Percentiles rank a stretch among this genome's conserved stretches.
Evolutionary conservation across 2,113 vertebrate species (phyloP).

Genomic region (Brachypteracias leptosomus): DNA sequence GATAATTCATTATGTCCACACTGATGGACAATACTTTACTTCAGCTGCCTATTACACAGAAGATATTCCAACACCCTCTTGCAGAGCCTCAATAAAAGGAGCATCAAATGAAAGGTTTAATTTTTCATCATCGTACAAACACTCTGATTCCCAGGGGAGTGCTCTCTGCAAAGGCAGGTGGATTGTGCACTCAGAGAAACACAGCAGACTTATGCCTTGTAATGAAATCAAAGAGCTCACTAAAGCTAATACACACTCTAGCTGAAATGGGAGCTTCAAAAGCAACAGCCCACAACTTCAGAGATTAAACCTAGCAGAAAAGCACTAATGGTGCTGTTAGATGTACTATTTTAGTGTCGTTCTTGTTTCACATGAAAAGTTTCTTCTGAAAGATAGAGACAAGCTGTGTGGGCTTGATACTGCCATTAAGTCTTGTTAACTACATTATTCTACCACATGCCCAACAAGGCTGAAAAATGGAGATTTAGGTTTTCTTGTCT

Average conservation of each 20-base stretch:
- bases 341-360: slow-evolving; percentile 22
- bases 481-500: neutral
- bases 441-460: neutral
- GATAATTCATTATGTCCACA: neutral
- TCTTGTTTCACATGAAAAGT: slow-evolving; percentile 25
- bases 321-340: slow-evolving; percentile 9
- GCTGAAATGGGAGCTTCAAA: slow-evolving; percentile 28
- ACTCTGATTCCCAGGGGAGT: neutral
- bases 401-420: slow-evolving; percentile 39
- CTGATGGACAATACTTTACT: slow-evolving; percentile 1
- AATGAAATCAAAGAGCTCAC: slow-evolving; percentile 55
- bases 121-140: slow-evolving; percentile 28
- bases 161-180: slow-evolving; percentile 30
- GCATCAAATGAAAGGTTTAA: slow-evolving; percentile 37
- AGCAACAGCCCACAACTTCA: slow-evolving; percentile 26
- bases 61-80: neutral
- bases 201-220: neutral
- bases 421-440: neutral
- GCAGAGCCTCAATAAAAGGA: slow-evolving; percentile 20
- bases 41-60: neutral
- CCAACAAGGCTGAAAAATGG: slow-evolving; percentile 5
- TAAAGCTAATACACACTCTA: slow-evolving; percentile 3
- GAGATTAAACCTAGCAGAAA: slow-evolving; percentile 39
- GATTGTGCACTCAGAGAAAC: neutral
- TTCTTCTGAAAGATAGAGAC: neutral